These are phyloP conservation scores for Yoshiicerus persimilis DNA, from an alignment of 1,140 invertebrate species.

Conservation along the genomic window DNA sequence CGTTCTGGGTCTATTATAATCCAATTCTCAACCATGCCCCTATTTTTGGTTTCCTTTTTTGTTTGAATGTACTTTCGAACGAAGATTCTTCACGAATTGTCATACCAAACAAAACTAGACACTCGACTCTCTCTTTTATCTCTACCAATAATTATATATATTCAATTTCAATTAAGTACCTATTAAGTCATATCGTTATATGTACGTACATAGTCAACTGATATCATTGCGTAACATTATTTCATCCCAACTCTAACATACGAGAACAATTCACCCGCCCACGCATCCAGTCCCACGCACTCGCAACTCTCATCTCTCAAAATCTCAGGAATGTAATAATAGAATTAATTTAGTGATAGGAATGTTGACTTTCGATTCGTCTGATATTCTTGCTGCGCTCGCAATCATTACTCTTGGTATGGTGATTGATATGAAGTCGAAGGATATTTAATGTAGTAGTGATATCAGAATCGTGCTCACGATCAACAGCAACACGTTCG, in stretches of 20 bases:
- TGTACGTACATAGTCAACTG: background rate
- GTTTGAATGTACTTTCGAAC: background rate
- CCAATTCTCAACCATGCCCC: background rate
- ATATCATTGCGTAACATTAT: background rate
- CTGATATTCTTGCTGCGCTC: background rate
- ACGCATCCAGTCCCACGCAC: background rate
- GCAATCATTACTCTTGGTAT: background rate
- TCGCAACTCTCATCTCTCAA: background rate
- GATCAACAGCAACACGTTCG: background rate
- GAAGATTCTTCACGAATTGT: background rate
- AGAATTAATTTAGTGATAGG: background rate
- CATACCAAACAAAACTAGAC: background rate
- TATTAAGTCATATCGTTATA: too few relatives aligned
- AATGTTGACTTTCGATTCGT: background rate
- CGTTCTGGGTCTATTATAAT: background rate
- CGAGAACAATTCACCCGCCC: background rate
- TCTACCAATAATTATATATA: background rate
- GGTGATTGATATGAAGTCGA: constrained; percentile 7
- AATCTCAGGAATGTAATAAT: background rate
- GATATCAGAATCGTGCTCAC: background rate
- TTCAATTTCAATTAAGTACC: too few relatives aligned
- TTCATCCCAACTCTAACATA: background rate
- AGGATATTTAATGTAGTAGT: background rate
- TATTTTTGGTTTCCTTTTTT: too few relatives aligned
- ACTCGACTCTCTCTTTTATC: background rate